Conservation (phyloP, 2,888 invertebrate genomes). For the Sepiola atlantica region DNA sequence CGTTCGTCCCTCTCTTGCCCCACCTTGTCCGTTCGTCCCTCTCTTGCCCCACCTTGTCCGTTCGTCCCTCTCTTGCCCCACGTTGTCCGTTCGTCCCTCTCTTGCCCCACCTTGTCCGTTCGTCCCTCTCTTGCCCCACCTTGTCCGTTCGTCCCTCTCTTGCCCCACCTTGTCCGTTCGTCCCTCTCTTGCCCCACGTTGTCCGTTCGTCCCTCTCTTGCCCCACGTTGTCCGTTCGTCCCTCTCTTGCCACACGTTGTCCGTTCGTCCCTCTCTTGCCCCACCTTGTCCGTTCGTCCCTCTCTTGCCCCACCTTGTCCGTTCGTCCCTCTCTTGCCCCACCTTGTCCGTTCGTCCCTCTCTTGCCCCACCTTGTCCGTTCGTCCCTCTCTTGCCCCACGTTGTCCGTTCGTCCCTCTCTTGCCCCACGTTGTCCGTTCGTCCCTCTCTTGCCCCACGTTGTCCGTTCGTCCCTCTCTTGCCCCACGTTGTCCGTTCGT, state of each 20-base stretch:
- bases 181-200: no score
- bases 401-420: no score
- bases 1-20: not conserved
- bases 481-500: not conserved
- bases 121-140: not conserved
- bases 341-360: not conserved
- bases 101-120: not conserved
- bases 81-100: not conserved
- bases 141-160: not conserved
- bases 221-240: not conserved
- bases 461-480: no score
- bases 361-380: not conserved
- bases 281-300: no score
- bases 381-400: no score
- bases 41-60: not conserved
- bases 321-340: not conserved
- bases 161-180: not conserved
- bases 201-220: not conserved
- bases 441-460: no score
- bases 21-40: no score
- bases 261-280: not conserved
- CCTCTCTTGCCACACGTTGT: not conserved
- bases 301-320: no score
- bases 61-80: not conserved
- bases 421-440: no score